These are phyloP conservation scores for Hydrotaea diabolus DNA, from an alignment of 2,888 invertebrate genomes.

Conservation along the genomic window DNA sequence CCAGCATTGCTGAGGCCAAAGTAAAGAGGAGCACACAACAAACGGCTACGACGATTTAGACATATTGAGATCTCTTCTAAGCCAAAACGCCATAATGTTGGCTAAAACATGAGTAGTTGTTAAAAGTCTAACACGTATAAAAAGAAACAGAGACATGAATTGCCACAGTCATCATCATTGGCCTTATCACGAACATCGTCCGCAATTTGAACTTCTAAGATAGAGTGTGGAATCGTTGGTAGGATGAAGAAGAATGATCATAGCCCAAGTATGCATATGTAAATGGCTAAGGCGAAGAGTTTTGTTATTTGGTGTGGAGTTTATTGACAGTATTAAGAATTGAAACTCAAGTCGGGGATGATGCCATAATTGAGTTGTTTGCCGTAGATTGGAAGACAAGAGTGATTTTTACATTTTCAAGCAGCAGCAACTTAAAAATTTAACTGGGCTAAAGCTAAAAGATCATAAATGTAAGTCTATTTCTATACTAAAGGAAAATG, in stretches of 20 bases:
- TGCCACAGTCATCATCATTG: slow-evolving; percentile 14
- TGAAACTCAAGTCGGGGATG: neutral
- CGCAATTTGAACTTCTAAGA: slow-evolving; percentile 2
- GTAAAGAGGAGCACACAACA: slow-evolving; percentile 14
- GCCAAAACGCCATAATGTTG: slow-evolving; percentile 45
- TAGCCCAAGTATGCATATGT: slow-evolving; percentile 30
- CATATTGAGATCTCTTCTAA: slow-evolving; percentile 43
- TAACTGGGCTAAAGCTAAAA: too few species aligned
- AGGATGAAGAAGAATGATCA: slow-evolving; percentile 37
- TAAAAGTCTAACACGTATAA: slow-evolving; percentile 58
- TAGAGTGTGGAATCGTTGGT: slow-evolving; percentile 1
- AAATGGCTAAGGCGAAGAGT: slow-evolving; percentile 44
- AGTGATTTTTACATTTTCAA: neutral
- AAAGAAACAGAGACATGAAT: slow-evolving; percentile 22
- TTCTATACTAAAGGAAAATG: too few species aligned
- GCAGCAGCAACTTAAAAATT: neutral
- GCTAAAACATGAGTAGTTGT: slow-evolving; percentile 64
- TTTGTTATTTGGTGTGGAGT: slow-evolving; percentile 4
- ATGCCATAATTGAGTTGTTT: slow-evolving; percentile 13
- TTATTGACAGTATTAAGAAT: neutral
- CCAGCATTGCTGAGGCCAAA: slow-evolving; percentile 14
- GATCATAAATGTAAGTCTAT: too few species aligned
- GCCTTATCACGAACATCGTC: neutral
- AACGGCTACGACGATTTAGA: neutral
- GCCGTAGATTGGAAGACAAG: neutral